Base-by-base conservation (phyloP, 2,113 vertebrate species). In the Chaenogobius annularis region DNA sequence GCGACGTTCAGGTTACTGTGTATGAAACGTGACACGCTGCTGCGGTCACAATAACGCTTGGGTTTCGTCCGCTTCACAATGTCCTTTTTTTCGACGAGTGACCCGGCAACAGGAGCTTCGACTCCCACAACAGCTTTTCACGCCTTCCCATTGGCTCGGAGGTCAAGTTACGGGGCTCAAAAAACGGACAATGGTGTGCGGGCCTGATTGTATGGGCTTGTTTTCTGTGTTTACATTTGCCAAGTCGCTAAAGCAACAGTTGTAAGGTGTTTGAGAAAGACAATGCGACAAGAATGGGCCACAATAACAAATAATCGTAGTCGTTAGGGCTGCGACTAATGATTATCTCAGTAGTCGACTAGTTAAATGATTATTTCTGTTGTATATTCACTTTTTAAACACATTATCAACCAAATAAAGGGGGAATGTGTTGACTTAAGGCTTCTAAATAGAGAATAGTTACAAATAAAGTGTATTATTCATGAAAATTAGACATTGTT, bases 61-160 rank as follows among this genome's bases (percentile, higher is more conserved):
- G 81, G 84, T 88, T 85, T 81, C 77, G 64, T 63, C 26, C n/a
- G 35, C 40, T 62, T 66, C 14, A 55, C n/a, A 69, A 23, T 19
- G 8, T 65, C 63, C 26, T 48, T 40, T 31, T 2, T 31, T 64
- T 79, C 7, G 11, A 23, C 31, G 72, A 59, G 50, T 17, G 40
- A 65, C 69, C 31, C 1, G 15, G 66, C 70, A 82, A 71, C 68
- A 63, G 61, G 62, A 70, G 69, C 48, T 73, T 48, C 69, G 64
- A 78, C 66, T n/a, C 23, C 26, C 5, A 40, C 31, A 55, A 66
- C 70, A 66, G 61, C 43, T 75, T 23, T 66, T 72, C 52, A n/a
- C 46, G 47, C 19, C 0, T 37, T 66, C 77, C 19, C 40, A 9
- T 56, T 15, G 0, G 63, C 61, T 69, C 47, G 22, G 48, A 68